Evolutionary conservation across 2,888 invertebrate genomes (phyloP).

Genomic region (Callinectes sapidus): DNA sequence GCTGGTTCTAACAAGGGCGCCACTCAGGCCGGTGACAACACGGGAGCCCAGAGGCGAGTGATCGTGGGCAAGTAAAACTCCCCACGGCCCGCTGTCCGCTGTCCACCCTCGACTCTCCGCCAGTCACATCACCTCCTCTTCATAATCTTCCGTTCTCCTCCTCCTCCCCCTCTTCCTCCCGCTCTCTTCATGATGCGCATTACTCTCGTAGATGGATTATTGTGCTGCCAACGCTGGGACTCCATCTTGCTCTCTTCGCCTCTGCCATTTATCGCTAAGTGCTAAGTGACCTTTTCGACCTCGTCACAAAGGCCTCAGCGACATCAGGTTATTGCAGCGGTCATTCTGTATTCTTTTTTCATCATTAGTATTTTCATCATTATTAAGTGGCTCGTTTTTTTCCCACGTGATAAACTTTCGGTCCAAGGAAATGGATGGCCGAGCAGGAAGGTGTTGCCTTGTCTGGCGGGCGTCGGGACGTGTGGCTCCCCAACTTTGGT

Average conservation of each 20-base stretch:
- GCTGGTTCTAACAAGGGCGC: constrained; percentile 98
- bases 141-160: background rate
- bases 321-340: background rate
- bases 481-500: constrained; percentile 2
- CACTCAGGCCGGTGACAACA: constrained; percentile 91
- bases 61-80: constrained; percentile 88
- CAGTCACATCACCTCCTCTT: constrained; percentile 24
- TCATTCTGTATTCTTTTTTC: background rate
- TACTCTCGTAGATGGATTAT: constrained; percentile 23
- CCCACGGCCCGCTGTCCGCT: background rate
- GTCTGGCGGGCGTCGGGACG: background rate
- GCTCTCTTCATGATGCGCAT: background rate
- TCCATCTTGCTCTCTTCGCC: constrained; percentile 25
- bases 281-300: background rate
- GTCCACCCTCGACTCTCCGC: constrained; percentile 4
- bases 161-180: background rate
- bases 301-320: background rate
- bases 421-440: background rate
- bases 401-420: background rate
- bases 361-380: constrained; percentile 15
- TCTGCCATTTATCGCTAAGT: constrained; percentile 4
- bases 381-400: background rate
- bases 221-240: constrained; percentile 2
- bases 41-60: constrained; percentile 93
- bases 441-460: background rate